Evolutionary conservation across 2,888 invertebrate species (phyloP).

Genomic region (Leptinotarsa haldemani): DNA sequence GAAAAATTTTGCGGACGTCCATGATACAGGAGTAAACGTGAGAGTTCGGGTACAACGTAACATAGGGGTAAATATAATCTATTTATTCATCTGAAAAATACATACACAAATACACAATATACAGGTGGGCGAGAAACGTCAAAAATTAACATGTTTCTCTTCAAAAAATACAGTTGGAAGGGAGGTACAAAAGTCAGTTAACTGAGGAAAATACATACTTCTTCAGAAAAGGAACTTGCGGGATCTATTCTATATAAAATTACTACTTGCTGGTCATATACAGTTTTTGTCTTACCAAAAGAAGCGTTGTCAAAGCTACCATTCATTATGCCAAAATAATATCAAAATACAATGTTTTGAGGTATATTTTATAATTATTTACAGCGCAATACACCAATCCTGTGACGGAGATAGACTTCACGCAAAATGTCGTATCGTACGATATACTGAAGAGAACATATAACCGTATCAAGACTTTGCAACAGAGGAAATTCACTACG

Average conservation of each 20-base stretch:
- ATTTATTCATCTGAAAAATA: slow-evolving; percentile 53
- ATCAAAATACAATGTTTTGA: slow-evolving; percentile 27
- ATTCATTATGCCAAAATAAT: slow-evolving; percentile 20
- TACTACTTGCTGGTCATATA: slow-evolving; percentile 39
- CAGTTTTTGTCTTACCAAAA: slow-evolving; percentile 38
- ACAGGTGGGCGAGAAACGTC: slow-evolving; percentile 58
- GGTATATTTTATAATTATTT: slow-evolving; percentile 31
- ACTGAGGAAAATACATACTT: slow-evolving; percentile 14
- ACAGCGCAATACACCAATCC: slow-evolving; percentile 27
- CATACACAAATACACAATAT: slow-evolving; percentile 61
- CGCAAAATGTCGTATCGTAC: not conserved
- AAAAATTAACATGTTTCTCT: slow-evolving; percentile 59
- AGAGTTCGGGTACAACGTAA: slow-evolving; percentile 41
- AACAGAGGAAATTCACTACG: not conserved
- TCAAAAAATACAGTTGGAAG: slow-evolving; percentile 32
- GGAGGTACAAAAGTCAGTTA: slow-evolving; percentile 32
- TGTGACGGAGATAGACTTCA: not conserved
- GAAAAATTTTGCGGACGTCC: slow-evolving; percentile 4
- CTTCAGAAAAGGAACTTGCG: slow-evolving; percentile 13
- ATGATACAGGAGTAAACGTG: slow-evolving; percentile 17
- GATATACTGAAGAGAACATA: slow-evolving; percentile 8
- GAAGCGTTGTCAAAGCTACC: slow-evolving; percentile 25
- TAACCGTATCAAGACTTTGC: not conserved
- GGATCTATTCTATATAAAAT: slow-evolving; percentile 28
- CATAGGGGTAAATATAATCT: slow-evolving; percentile 48